Evolutionary conservation across 2,797 vertebrate species (phyloP).

Genomic region (Chromobotia macracanthus): DNA sequence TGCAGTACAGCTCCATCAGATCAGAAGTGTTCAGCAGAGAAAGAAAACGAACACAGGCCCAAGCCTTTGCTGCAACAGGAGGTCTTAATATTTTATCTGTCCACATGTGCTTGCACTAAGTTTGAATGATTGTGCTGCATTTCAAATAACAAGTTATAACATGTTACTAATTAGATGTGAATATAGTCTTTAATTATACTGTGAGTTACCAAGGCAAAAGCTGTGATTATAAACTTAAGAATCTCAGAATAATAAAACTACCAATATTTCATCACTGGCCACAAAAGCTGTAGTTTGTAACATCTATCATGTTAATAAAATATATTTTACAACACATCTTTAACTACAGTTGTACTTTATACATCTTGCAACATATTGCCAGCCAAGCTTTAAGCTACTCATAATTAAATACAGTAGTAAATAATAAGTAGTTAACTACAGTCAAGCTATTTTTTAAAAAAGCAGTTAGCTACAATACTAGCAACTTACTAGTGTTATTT

Average conservation of each 20-base stretch:
- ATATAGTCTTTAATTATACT: constrained; percentile 8
- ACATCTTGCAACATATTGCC: background rate
- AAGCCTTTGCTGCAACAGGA: background rate
- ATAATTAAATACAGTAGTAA: background rate
- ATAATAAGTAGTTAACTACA: too few relatives aligned
- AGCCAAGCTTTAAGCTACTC: background rate
- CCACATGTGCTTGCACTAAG: background rate
- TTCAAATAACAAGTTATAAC: constrained; percentile 5
- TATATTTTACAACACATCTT: constrained; percentile 6
- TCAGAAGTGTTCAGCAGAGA: constrained; percentile 45
- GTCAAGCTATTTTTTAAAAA: background rate
- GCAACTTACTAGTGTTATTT: too few relatives aligned
- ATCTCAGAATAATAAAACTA: background rate
- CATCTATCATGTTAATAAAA: constrained; percentile 21
- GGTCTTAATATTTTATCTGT: constrained; percentile 18
- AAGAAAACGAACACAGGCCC: background rate
- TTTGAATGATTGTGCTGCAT: background rate
- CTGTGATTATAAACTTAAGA: background rate
- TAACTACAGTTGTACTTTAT: background rate
- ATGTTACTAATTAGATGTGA: constrained; percentile 4
- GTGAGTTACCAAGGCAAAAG: constrained; percentile 3
- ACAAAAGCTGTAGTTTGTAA: background rate
- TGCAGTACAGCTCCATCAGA: constrained; percentile 62
- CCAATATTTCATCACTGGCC: background rate
- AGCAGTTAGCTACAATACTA: background rate